phyloP scores from a whole-genome alignment of 2,797 vertebrate genomes.

The Ispidina lecontei region DNA sequence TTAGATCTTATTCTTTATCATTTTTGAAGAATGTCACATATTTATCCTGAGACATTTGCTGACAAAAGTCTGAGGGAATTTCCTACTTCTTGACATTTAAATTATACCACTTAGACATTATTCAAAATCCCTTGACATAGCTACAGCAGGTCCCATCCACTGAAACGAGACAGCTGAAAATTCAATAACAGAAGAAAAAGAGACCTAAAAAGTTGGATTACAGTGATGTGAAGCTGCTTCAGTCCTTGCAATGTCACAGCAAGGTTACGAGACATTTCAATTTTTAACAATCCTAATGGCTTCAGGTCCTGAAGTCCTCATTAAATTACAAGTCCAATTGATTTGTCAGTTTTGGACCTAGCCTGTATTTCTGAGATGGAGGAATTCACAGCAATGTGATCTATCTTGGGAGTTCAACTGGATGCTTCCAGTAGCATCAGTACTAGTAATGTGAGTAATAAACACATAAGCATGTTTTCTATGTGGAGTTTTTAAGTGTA shows the following conservation, averaged over 20 bases:
- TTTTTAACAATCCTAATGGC: conserved; percentile 42
- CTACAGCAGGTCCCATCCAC: not conserved
- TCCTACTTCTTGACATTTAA: conserved; percentile 32
- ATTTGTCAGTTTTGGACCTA: not conserved
- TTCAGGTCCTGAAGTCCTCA: not conserved
- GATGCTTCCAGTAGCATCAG: not conserved
- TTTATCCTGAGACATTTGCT: not conserved
- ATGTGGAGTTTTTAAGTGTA: not conserved
- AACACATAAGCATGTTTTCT: not conserved
- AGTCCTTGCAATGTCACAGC: not conserved
- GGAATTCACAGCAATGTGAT: not conserved
- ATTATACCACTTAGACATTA: not conserved
- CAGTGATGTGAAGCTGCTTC: not conserved
- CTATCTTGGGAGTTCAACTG: not conserved
- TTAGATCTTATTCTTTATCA: not conserved
- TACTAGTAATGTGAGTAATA: not conserved
- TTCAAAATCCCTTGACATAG: not conserved
- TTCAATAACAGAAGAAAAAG: not conserved
- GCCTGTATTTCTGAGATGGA: not conserved
- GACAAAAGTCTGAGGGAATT: not conserved
- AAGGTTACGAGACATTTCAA: conserved; percentile 28
- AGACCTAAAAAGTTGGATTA: not conserved
- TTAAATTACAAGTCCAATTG: not conserved
- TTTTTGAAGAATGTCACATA: not conserved
- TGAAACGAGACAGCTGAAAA: conserved; percentile 3